A percentile compares a stretch with the other conserved stretches of the same genome.
Conservation (phyloP, 2,113 vertebrate species). For the Caloenas nicobarica region DNA sequence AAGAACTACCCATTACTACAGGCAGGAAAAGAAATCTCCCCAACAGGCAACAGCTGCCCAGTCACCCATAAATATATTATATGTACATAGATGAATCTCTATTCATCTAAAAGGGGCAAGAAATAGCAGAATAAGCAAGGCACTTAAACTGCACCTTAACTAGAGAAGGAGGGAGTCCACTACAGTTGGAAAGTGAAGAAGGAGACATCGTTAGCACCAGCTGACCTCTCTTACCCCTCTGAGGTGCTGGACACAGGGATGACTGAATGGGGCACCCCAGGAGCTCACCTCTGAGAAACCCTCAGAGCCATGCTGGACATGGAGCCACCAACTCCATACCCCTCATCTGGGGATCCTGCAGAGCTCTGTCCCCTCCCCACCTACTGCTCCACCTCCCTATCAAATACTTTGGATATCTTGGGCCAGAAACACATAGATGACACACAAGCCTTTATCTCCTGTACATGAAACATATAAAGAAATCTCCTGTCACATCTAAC, state of each 20-base stretch:
- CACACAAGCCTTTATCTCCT: neutral
- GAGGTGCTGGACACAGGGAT: neutral
- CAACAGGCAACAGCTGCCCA: neutral
- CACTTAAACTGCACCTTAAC: neutral
- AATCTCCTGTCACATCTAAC: neutral
- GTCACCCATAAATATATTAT: neutral
- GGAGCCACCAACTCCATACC: rapidly evolving
- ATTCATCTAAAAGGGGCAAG: neutral
- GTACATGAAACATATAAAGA: neutral
- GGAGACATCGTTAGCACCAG: neutral
- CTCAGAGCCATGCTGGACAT: neutral
- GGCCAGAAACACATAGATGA: neutral
- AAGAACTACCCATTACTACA: neutral
- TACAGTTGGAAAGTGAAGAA: neutral
- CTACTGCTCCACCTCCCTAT: neutral
- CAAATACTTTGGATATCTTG: neutral
- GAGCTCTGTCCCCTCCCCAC: neutral
- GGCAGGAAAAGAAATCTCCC: neutral
- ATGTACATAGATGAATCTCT: rapidly evolving
- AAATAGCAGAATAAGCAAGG: neutral
- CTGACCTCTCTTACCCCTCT: neutral
- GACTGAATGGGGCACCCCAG: neutral
- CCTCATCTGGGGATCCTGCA: neutral
- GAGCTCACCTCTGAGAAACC: neutral
- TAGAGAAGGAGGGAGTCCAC: neutral